Conservation (phyloP, 2,113 vertebrate species). For the Accipiter cooperii region DNA sequence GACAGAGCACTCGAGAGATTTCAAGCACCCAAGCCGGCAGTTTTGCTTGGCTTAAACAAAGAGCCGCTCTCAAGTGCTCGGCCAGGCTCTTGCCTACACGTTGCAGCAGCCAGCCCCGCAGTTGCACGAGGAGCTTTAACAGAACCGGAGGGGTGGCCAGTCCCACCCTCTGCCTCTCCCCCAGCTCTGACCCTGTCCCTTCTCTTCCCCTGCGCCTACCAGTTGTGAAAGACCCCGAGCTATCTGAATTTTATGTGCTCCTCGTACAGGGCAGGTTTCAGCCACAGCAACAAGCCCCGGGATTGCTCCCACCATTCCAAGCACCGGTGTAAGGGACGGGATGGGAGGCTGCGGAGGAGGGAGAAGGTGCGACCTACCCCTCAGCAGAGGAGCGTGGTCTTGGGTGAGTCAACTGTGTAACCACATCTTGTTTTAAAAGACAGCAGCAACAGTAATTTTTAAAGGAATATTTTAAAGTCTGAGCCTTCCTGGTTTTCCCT, state of each 20-base stretch:
- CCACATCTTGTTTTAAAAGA: neutral
- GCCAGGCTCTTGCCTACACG: neutral
- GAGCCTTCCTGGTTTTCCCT: neutral
- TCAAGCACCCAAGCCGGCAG: neutral
- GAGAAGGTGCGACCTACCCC: neutral
- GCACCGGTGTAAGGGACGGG: neutral
- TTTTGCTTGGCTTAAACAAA: neutral
- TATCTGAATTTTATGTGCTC: neutral
- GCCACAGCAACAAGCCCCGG: neutral
- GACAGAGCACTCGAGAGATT: neutral
- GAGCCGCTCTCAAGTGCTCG: neutral
- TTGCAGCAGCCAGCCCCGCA: neutral
- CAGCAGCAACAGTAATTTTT: neutral
- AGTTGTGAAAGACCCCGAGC: neutral
- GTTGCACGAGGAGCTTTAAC: neutral
- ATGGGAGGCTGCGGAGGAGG: neutral
- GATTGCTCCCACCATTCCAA: neutral
- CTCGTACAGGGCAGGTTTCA: neutral
- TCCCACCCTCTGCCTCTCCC: neutral
- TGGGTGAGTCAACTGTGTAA: fast-evolving
- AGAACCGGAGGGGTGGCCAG: neutral
- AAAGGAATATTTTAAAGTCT: neutral
- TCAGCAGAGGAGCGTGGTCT: neutral
- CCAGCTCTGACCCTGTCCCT: neutral
- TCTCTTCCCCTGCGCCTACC: neutral